Conservation (phyloP, 2,888 invertebrate species). For the Lagria hirta region DNA sequence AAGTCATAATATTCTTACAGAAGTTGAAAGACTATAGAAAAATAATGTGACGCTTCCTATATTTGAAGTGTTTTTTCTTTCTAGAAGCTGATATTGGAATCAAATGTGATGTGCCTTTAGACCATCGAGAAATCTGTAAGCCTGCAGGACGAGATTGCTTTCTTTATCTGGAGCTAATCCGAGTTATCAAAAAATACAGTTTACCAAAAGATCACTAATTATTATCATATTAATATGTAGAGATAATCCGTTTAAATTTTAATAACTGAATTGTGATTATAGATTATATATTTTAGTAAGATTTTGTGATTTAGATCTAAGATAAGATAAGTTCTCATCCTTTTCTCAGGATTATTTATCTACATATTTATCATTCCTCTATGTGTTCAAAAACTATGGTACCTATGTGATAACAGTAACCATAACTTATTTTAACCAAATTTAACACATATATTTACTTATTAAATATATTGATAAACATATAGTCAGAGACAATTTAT, state of each 20-base stretch:
- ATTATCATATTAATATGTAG: too few species aligned
- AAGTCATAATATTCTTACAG: too few species aligned
- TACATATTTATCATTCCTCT: constrained; percentile 10
- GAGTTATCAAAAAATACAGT: constrained; percentile 57
- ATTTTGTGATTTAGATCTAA: constrained; percentile 1
- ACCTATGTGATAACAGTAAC: too few species aligned
- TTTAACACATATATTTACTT: too few species aligned
- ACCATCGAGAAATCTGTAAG: constrained; percentile 86
- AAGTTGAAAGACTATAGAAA: too few species aligned
- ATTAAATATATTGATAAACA: too few species aligned
- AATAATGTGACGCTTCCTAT: too few species aligned
- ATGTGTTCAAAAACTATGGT: too few species aligned
- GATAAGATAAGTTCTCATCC: background rate
- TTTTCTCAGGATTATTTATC: constrained; percentile 13
- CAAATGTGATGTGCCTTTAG: constrained; percentile 71
- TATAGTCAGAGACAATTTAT: too few species aligned
- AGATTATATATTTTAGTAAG: constrained; percentile 6
- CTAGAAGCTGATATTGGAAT: constrained; percentile 80
- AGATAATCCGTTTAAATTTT: too few species aligned
- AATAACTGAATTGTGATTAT: constrained; percentile 15
- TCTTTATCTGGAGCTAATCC: constrained; percentile 67
- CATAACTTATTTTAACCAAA: too few species aligned
- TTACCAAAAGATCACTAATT: too few species aligned
- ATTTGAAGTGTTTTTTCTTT: constrained; percentile 35
- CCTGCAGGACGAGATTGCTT: constrained; percentile 70